phyloP scores from a whole-genome alignment of 2,888 invertebrate genomes.

The Mesodorylaimus sp. region DNA sequence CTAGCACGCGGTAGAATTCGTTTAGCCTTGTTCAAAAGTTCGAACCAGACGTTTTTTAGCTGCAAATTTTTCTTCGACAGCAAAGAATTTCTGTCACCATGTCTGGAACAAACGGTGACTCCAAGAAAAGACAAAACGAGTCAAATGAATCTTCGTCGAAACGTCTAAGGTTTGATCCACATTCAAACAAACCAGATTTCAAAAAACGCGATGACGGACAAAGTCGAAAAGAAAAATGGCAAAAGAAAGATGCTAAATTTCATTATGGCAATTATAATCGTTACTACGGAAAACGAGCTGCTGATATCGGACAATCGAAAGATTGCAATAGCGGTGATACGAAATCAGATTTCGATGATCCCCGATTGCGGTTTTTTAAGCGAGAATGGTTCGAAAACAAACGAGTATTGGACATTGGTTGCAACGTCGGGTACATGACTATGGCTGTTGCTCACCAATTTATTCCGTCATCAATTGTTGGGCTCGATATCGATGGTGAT shows the following conservation, averaged over 20 bases:
- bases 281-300: conserved; percentile 87
- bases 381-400: conserved; percentile 59
- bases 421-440: conserved; percentile 88
- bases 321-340: neutral
- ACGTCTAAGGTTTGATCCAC: no score
- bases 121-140: no score
- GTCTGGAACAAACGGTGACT: no score
- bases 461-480: conserved; percentile 57
- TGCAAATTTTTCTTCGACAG: no score
- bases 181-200: no score
- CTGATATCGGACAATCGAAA: conserved; percentile 55
- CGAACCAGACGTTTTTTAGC: no score
- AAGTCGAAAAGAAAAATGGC: no score
- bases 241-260: neutral
- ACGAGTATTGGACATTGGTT: conserved; percentile 86
- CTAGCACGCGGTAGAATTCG: no score
- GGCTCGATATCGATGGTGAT: conserved; percentile 79
- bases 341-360: conserved; percentile 43
- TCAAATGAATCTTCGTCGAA: no score
- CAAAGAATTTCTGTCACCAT: no score
- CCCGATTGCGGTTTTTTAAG: conserved; percentile 61
- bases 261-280: conserved; percentile 81
- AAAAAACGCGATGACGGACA: no score
- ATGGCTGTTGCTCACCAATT: conserved; percentile 68
- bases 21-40: no score